Conservation (phyloP, 2,888 invertebrate species). For the Bombylius major region DNA sequence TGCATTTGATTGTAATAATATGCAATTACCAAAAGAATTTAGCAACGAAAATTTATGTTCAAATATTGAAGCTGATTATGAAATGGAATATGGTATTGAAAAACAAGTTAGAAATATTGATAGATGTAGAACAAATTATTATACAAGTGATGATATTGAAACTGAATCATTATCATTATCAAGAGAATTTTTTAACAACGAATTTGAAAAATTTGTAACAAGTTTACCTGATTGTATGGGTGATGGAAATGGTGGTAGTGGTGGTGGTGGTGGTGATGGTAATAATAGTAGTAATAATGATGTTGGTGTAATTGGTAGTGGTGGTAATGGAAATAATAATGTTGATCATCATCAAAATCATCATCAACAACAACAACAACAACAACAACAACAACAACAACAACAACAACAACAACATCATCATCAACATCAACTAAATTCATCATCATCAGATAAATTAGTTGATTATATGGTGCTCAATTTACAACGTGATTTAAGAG, state of each 20-base stretch:
- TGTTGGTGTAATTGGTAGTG: background rate
- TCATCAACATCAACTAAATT: background rate
- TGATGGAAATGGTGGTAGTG: too few species aligned
- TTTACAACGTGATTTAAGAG: conserved; percentile 1
- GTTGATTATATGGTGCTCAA: background rate
- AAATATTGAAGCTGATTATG: too few species aligned
- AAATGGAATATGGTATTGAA: too few species aligned
- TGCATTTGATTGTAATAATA: conserved; percentile 23
- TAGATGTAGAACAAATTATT: too few species aligned
- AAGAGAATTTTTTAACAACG: too few species aligned
- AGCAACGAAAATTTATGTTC: conserved; percentile 18
- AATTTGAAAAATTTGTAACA: too few species aligned
- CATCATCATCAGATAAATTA: background rate
- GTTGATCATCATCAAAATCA: conserved; percentile 1
- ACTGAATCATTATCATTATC: too few species aligned
- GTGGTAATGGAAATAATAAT: background rate
- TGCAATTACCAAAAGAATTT: conserved; percentile 25
- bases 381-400: background rate
- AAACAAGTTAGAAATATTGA: too few species aligned
- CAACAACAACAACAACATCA: background rate
- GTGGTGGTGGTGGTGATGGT: background rate
- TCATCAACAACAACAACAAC: background rate
- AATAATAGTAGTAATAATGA: too few species aligned
- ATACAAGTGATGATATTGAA: too few species aligned
- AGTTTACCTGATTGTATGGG: too few species aligned